Evolutionary conservation across 1,140 invertebrate species (phyloP).

Genomic region (Apis florea): DNA sequence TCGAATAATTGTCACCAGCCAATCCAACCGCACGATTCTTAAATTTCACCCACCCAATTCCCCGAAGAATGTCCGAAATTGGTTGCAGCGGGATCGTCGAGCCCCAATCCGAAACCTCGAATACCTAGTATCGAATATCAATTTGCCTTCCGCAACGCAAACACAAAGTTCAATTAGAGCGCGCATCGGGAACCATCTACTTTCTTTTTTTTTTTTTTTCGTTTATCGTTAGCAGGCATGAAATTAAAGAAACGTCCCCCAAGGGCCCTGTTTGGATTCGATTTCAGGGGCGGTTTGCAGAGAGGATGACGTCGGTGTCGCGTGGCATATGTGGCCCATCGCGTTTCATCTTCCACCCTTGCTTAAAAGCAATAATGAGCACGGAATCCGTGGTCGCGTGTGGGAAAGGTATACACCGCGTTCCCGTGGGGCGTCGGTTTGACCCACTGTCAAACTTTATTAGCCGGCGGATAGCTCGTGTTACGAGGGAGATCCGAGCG

Average conservation of each 20-base stretch:
- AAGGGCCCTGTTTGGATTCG: constrained; percentile 64
- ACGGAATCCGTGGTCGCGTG: constrained; percentile 58
- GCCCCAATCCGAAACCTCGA: background rate
- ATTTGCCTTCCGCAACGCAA: background rate
- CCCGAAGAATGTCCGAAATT: background rate
- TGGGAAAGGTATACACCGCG: constrained; percentile 69
- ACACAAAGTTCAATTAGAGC: constrained; percentile 17
- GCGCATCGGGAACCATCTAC: background rate
- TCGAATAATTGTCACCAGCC: background rate
- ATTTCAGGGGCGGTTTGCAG: constrained; percentile 62
- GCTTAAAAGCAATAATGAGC: constrained; percentile 70
- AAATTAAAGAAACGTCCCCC: constrained; percentile 58
- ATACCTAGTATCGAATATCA: background rate
- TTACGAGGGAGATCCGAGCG: constrained; percentile 48
- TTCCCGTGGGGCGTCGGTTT: constrained; percentile 53
- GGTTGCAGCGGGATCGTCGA: background rate
- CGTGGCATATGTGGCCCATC: constrained; percentile 59
- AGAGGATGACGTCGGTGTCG: constrained; percentile 33
- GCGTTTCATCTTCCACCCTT: constrained; percentile 39
- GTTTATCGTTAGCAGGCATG: constrained; percentile 42
- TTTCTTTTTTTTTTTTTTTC: constrained; percentile 2
- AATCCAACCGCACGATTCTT: background rate
- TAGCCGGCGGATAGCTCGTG: constrained; percentile 54
- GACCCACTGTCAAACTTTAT: constrained; percentile 65
- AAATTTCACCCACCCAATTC: background rate